A percentile compares a stretch with the other conserved stretches of the same genome.
Conservation (phyloP, 2,888 invertebrate species). For the Adela reaumurella region DNA sequence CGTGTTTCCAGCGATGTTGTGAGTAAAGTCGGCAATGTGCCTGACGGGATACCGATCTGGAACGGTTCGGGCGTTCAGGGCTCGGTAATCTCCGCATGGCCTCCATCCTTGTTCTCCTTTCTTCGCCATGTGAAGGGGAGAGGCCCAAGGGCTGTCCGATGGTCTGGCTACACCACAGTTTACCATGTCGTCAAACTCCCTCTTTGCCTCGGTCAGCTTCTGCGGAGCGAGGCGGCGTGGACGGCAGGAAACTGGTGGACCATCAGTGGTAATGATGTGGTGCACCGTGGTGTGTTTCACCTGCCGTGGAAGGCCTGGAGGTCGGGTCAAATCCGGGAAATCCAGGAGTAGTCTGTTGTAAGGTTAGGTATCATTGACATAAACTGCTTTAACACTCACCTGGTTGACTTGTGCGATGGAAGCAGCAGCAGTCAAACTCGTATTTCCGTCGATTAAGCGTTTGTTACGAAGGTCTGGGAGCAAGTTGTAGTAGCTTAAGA, state of each 20-base stretch:
- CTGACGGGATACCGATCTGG: not conserved
- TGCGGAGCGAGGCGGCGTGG: conserved; percentile 11
- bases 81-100: conserved; percentile 19
- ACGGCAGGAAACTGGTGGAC: conserved; percentile 11
- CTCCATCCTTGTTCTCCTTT: conserved; percentile 15
- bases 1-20: conserved; percentile 8
- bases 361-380: too few relatives aligned
- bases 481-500: conserved; percentile 14
- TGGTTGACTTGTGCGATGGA: not conserved
- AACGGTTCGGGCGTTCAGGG: not conserved
- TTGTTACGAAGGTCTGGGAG: conserved; percentile 14
- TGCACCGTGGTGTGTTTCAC: conserved; percentile 9
- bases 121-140: conserved; percentile 16
- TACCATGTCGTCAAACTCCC: conserved; percentile 11
- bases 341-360: not conserved
- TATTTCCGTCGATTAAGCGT: conserved; percentile 6
- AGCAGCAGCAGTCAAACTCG: conserved; percentile 1
- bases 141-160: conserved; percentile 14
- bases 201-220: conserved; percentile 6
- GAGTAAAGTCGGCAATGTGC: conserved; percentile 10
- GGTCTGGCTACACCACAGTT: conserved; percentile 8
- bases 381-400: conserved; percentile 1
- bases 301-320: conserved; percentile 6
- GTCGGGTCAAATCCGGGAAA: not conserved
- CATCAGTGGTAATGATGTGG: conserved; percentile 13